phyloP scores from a whole-genome alignment of 2,888 invertebrate genomes.

The Autographa gamma region DNA sequence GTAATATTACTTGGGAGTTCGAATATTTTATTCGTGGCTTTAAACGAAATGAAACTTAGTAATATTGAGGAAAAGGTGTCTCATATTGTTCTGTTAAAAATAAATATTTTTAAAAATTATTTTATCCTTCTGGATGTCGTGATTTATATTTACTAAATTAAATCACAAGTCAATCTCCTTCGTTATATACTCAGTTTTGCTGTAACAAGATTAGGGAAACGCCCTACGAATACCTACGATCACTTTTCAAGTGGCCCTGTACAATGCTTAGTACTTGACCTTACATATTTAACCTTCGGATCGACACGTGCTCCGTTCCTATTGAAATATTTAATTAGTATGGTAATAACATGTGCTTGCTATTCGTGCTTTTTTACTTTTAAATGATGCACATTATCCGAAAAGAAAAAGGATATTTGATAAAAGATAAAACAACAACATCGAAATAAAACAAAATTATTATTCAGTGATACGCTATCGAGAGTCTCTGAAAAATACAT shows the following conservation, averaged over 20 bases:
- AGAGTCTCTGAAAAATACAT: constrained; percentile 23
- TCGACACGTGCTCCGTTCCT: constrained; percentile 25
- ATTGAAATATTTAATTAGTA: constrained; percentile 30
- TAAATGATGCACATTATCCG: constrained; percentile 7
- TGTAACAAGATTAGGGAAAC: constrained; percentile 41
- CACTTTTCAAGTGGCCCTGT: constrained; percentile 41
- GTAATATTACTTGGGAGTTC: constrained; percentile 4
- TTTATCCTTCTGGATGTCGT: background rate
- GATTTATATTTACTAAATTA: background rate
- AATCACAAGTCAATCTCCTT: background rate
- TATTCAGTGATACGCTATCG: constrained; percentile 17
- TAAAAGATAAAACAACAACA: constrained; percentile 17
- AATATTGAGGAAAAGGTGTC: background rate
- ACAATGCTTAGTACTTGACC: constrained; percentile 49
- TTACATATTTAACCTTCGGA: constrained; percentile 51
- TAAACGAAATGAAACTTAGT: background rate
- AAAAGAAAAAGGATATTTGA: constrained; percentile 16
- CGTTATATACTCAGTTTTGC: background rate
- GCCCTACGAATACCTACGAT: constrained; percentile 24
- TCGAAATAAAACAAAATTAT: constrained; percentile 18
- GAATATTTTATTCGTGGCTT: background rate
- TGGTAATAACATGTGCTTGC: constrained; percentile 17
- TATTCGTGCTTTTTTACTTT: constrained; percentile 7
- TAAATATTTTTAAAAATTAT: background rate
- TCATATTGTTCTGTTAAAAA: background rate